A percentile compares a stretch with the other conserved stretches of the same genome.
Evolutionary conservation across 2,888 invertebrate genomes (phyloP).

Genomic region (Hedychridium roseum): DNA sequence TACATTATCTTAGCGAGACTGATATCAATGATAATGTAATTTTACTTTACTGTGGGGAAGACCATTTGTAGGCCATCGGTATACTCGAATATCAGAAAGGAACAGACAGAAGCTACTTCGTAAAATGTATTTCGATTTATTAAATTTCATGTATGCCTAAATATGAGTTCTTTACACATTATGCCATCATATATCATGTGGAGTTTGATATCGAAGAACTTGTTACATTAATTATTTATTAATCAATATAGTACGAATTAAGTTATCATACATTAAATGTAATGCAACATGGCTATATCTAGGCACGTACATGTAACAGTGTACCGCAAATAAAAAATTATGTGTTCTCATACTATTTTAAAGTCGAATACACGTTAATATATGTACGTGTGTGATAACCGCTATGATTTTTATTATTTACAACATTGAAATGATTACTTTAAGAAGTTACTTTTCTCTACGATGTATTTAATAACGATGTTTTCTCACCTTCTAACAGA

Average conservation of each 20-base stretch:
- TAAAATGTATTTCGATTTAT: slow-evolving; percentile 63
- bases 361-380: slow-evolving; percentile 31
- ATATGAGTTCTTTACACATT: slow-evolving; percentile 63
- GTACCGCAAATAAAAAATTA: slow-evolving; percentile 60
- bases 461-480: slow-evolving; percentile 34
- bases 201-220: slow-evolving; percentile 59
- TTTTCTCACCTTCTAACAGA: slow-evolving; percentile 25
- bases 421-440: slow-evolving; percentile 52
- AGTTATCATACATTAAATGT: slow-evolving; percentile 54
- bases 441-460: slow-evolving; percentile 30
- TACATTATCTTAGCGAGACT: not conserved
- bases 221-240: slow-evolving; percentile 59
- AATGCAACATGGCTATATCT: slow-evolving; percentile 56
- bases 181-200: slow-evolving; percentile 48
- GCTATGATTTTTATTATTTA: slow-evolving; percentile 48
- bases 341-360: slow-evolving; percentile 50
- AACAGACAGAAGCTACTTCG: slow-evolving; percentile 43
- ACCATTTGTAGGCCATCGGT: no score
- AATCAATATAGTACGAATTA: slow-evolving; percentile 51
- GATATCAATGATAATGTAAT: not conserved
- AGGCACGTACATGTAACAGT: slow-evolving; percentile 62
- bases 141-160: slow-evolving; percentile 63
- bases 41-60: not conserved
- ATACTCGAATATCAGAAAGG: slow-evolving; percentile 1
- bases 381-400: slow-evolving; percentile 32